These are phyloP conservation scores for Hemiscyllium ocellatum DNA, from an alignment of 2,113 vertebrate species.

Conservation along the genomic window DNA sequence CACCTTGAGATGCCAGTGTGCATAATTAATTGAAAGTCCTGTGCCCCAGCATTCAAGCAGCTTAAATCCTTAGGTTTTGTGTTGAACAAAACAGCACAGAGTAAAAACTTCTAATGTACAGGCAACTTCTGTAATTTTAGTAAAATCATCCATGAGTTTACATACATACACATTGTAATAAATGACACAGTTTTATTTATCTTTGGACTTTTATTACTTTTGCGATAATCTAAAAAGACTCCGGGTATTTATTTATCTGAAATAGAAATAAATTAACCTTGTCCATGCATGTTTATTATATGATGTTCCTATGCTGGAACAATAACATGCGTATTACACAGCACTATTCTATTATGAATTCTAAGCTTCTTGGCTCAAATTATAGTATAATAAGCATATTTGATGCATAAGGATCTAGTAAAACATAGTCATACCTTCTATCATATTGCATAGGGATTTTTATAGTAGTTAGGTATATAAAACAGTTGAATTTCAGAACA, in stretches of 20 bases:
- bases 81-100: neutral
- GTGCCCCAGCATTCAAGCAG: neutral
- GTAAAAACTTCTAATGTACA: neutral
- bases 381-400: neutral
- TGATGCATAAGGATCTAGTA: neutral
- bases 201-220: constrained; percentile 14
- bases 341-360: neutral
- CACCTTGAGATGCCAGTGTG: neutral
- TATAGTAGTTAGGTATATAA: neutral
- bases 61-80: neutral
- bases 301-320: neutral
- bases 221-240: constrained; percentile 1
- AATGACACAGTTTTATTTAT: neutral
- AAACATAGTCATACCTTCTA: neutral
- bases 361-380: constrained; percentile 12
- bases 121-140: neutral
- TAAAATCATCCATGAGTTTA: neutral
- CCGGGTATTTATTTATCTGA: constrained; percentile 17
- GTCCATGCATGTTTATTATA: constrained; percentile 23
- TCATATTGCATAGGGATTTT: neutral
- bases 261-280: constrained; percentile 35
- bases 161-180: neutral
- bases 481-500: neutral
- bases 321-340: constrained; percentile 26
- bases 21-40: neutral